These are phyloP conservation scores for Penaeus chinensis DNA, from an alignment of 1,140 invertebrate species.

Conservation along the genomic window DNA sequence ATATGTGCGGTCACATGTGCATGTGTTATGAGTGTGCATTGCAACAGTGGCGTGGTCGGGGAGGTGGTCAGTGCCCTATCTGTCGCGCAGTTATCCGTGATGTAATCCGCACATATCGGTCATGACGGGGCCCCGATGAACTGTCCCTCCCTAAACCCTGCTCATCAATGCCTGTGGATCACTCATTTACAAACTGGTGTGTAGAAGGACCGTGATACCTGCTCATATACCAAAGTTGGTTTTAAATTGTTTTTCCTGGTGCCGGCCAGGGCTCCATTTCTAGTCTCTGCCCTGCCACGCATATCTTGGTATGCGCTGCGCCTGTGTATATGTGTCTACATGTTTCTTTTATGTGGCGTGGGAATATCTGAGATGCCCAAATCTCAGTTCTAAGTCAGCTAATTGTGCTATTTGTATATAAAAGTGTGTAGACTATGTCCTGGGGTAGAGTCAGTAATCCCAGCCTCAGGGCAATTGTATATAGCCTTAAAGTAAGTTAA, in stretches of 20 bases:
- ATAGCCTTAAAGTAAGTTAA: conserved; percentile 42
- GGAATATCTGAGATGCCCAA: background rate
- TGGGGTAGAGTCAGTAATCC: conserved; percentile 15
- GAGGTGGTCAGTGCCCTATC: conserved; percentile 91
- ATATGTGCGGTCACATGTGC: conserved; percentile 98
- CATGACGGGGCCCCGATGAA: conserved; percentile 50
- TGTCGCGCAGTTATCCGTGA: conserved; percentile 92
- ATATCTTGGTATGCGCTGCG: conserved; percentile 52
- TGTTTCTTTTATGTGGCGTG: conserved; percentile 8
- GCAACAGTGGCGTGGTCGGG: conserved; percentile 82
- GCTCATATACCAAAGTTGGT: conserved; percentile 61
- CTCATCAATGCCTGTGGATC: conserved; percentile 13
- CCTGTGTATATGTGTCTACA: conserved; percentile 13
- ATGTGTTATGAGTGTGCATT: conserved; percentile 92
- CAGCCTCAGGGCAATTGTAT: conserved; percentile 17
- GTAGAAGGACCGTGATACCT: conserved; percentile 51
- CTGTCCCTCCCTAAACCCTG: conserved; percentile 4
- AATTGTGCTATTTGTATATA: conserved; percentile 50
- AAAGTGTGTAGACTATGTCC: background rate
- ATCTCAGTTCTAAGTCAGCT: conserved; percentile 47
- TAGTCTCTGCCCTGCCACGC: conserved; percentile 55
- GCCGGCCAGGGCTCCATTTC: conserved; percentile 54
- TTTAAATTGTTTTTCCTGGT: conserved; percentile 38
- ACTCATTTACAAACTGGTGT: background rate
- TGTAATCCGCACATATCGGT: conserved; percentile 90